Evolutionary conservation across 2,888 invertebrate genomes (phyloP), one percentile per base, ranked within the genome.

Genomic region (Priocnemis perturbator): DNA sequence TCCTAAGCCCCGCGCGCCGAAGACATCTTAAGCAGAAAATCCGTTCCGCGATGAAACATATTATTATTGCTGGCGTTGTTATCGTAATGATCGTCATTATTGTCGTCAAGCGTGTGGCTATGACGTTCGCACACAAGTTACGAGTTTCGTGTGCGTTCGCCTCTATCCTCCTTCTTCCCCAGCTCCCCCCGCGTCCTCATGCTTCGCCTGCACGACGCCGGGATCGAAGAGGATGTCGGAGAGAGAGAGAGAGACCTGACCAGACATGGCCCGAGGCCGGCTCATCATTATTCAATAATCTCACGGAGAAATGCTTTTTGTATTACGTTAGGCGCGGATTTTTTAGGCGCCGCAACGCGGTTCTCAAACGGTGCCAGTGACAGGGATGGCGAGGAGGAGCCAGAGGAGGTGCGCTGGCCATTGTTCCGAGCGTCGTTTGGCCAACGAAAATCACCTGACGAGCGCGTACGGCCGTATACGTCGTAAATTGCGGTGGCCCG

Each of bases 221-320:
- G 37, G 37, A 21, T 9, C 19, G 37, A 70, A 47, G 17, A 59
- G 17, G 14, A 62, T 44, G 37, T n/a, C 44, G 44, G 37, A 58
- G 37, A 23, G n/a, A 23, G 26, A 26, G 37, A 58, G 37, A 23
- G n/a, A 23, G 26, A 26, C 26, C 21, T 19, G 23, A 62, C 71
- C 76, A 77, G 71, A 76, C 79, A 74, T 73, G 74, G 70, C 78
- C 75, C 62, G 57, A 56, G 77, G 82, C 71, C 72, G 57, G 56
- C 76, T 79, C 81, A 78, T 83, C 83, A 69, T 80, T 81, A 82
- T 83, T 82, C 80, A 83, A 83, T 83, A 83, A 82, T 75, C 74
- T 77, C 70, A 47, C 63, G 57, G 26, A 26, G 59, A 59, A 48
- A 62, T 23, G 26, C 55, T 21, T 69, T 68, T 69, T 72, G 55